Conservation (phyloP, 2,888 invertebrate genomes). For the Diaprepes abbreviatus region DNA sequence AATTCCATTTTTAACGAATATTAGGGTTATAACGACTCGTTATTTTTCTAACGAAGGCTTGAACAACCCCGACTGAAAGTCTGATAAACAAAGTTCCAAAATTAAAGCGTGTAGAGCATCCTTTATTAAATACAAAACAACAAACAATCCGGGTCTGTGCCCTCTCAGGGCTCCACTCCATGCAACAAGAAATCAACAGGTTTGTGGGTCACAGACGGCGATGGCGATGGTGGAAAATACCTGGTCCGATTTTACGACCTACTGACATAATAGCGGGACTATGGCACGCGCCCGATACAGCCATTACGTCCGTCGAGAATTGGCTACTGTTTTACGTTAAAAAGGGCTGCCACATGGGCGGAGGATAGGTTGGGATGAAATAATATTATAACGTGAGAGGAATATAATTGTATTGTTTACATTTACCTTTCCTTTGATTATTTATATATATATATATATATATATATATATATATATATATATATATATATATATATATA, state of each 20-base stretch:
- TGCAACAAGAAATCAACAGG: conserved; percentile 38
- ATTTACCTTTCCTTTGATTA: too few species aligned
- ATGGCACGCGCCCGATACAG: conserved; percentile 26
- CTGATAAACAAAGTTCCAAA: too few species aligned
- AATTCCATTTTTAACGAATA: too few species aligned
- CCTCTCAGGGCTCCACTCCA: conserved; percentile 1
- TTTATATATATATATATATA: too few species aligned
- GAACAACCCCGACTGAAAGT: too few species aligned
- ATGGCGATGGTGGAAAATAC: conserved; percentile 24
- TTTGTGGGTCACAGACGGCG: conserved; percentile 32
- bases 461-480: too few species aligned
- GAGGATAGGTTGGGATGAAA: neutral
- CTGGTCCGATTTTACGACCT: conserved; percentile 36
- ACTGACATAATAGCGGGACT: conserved; percentile 31
- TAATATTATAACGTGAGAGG: too few species aligned
- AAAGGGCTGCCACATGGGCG: neutral
- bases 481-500: too few species aligned
- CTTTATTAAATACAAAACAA: neutral
- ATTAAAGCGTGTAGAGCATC: too few species aligned
- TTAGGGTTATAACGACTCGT: too few species aligned
- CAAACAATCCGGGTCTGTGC: conserved; percentile 12
- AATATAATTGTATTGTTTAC: too few species aligned
- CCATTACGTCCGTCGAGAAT: conserved; percentile 13
- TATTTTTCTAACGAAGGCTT: too few species aligned
- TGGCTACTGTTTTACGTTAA: conserved; percentile 3